Evolutionary conservation across 2,888 invertebrate species (phyloP).

Genomic region (Sphecodes monilicornis): DNA sequence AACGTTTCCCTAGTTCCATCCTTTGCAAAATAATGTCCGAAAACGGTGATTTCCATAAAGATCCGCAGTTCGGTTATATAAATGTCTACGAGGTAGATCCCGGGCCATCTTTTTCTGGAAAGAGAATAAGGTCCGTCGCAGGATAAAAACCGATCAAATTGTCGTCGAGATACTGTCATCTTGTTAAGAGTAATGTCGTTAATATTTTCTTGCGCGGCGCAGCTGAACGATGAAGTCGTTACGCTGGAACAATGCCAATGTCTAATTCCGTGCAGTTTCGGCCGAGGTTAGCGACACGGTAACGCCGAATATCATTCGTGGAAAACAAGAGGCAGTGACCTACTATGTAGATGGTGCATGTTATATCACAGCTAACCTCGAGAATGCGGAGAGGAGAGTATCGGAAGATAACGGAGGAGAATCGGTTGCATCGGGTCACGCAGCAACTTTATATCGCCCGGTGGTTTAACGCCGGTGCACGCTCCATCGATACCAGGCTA

Average conservation of each 20-base stretch:
- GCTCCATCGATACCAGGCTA: slow-evolving; percentile 12
- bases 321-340: slow-evolving; percentile 59
- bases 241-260: slow-evolving; percentile 69
- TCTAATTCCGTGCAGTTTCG: slow-evolving; percentile 69
- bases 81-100: not conserved
- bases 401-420: slow-evolving; percentile 35
- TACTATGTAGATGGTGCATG: slow-evolving; percentile 30
- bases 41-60: not conserved
- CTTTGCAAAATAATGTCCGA: not conserved
- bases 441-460: slow-evolving; percentile 57
- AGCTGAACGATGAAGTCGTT: slow-evolving; percentile 71
- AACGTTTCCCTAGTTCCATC: not conserved
- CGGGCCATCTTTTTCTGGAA: not conserved
- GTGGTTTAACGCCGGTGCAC: slow-evolving; percentile 54
- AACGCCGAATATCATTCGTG: slow-evolving; percentile 46
- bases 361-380: slow-evolving; percentile 3
- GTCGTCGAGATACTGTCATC: slow-evolving; percentile 60
- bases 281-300: slow-evolving; percentile 53
- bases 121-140: slow-evolving; percentile 16
- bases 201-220: slow-evolving; percentile 70
- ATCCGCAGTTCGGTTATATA: not conserved
- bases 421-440: slow-evolving; percentile 54
- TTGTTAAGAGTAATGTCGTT: slow-evolving; percentile 72
- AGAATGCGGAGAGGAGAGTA: slow-evolving; percentile 7
- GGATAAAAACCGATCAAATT: slow-evolving; percentile 65